Evolutionary conservation across 2,797 vertebrate species (phyloP).

Genomic region (Prionace glauca): DNA sequence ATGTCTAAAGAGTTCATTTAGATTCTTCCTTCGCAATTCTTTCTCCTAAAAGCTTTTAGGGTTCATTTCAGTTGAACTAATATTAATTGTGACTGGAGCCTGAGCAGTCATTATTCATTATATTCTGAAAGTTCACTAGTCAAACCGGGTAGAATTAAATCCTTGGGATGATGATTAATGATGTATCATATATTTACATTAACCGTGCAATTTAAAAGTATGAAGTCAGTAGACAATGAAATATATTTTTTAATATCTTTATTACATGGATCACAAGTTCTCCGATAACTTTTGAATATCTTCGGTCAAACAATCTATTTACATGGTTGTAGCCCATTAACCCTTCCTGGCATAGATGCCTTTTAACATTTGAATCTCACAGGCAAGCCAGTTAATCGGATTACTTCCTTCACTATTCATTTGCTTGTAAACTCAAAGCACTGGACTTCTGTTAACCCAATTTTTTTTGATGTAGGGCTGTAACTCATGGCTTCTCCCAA

Average conservation of each 20-base stretch:
- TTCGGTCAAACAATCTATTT: neutral
- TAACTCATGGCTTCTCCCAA: neutral
- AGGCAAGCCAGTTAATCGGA: neutral
- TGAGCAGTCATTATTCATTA: slow-evolving; percentile 21
- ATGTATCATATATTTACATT: slow-evolving; percentile 15
- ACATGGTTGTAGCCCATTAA: neutral
- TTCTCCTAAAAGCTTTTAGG: slow-evolving; percentile 5
- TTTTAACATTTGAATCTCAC: neutral
- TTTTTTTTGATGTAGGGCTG: too few species aligned
- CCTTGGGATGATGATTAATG: slow-evolving; percentile 13
- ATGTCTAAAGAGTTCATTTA: slow-evolving; percentile 18
- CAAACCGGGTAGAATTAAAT: slow-evolving; percentile 17
- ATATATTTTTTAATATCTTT: slow-evolving; percentile 28
- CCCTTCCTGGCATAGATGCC: neutral
- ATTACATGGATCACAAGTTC: slow-evolving; percentile 13
- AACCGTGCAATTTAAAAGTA: neutral
- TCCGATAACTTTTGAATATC: neutral
- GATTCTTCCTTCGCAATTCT: neutral
- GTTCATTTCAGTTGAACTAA: slow-evolving; percentile 23
- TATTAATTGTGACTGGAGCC: slow-evolving; percentile 2
- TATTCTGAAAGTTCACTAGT: slow-evolving; percentile 6
- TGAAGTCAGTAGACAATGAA: slow-evolving; percentile 24
- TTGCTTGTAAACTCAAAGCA: neutral
- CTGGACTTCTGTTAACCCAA: neutral
- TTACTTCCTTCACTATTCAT: neutral